Conservation (phyloP, 2,888 invertebrate species). For the Pecten maximus region DNA sequence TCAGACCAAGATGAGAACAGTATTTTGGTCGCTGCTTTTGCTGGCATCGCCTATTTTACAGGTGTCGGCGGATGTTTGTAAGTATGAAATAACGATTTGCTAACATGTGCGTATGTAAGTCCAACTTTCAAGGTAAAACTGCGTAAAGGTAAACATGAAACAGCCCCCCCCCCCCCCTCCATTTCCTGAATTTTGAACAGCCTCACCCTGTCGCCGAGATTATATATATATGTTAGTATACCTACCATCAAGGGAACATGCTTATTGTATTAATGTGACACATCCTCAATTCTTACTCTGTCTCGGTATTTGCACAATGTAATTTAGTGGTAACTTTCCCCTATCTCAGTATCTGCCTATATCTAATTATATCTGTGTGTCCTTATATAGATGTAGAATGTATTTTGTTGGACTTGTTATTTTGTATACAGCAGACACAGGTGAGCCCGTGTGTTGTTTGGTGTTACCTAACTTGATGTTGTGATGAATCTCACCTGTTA, state of each 20-base stretch:
- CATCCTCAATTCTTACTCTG: too few relatives aligned
- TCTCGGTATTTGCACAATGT: too few relatives aligned
- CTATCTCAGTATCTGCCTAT: too few relatives aligned
- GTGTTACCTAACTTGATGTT: neutral
- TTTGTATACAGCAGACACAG: neutral
- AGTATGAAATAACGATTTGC: neutral
- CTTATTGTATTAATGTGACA: too few relatives aligned
- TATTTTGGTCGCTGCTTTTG: neutral
- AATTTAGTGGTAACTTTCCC: too few relatives aligned
- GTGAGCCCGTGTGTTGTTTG: neutral
- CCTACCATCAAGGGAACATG: too few relatives aligned
- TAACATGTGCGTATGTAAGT: neutral
- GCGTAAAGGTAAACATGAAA: neutral
- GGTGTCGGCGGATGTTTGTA: neutral
- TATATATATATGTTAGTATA: too few relatives aligned
- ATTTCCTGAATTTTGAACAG: neutral
- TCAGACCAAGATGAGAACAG: conserved; percentile 13
- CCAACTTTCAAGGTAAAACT: neutral
- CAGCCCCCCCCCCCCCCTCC: neutral
- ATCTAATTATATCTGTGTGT: too few relatives aligned
- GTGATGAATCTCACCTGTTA: neutral
- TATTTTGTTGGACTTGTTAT: neutral
- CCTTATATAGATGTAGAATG: neutral
- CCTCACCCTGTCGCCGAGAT: neutral
- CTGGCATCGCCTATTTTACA: neutral